Percentiles rank a stretch among this genome's conserved stretches.
These are phyloP conservation scores for Abrostola triplasia DNA, from an alignment of 2,888 invertebrate genomes.

Conservation along the genomic window DNA sequence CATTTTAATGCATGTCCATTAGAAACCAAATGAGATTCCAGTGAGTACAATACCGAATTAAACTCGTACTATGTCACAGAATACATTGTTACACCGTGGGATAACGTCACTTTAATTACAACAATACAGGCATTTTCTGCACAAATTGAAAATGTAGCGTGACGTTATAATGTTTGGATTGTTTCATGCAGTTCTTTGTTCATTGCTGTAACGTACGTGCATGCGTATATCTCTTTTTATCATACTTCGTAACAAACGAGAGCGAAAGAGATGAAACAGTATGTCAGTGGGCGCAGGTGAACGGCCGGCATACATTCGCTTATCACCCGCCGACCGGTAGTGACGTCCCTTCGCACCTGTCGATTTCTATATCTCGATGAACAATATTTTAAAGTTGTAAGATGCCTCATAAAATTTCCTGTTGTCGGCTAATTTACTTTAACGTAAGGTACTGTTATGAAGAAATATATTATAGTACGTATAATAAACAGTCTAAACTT, in stretches of 20 bases:
- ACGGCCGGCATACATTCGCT: constrained; percentile 86
- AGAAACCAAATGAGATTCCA: constrained; percentile 44
- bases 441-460: constrained; percentile 21
- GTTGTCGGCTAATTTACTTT: constrained; percentile 37
- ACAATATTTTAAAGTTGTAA: constrained; percentile 42
- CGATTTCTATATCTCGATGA: constrained; percentile 65
- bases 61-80: constrained; percentile 51
- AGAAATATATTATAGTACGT: constrained; percentile 11
- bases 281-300: constrained; percentile 85
- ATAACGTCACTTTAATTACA: constrained; percentile 69
- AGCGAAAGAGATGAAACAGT: constrained; percentile 72
- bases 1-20: constrained; percentile 48
- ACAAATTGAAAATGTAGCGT: constrained; percentile 75
- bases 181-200: constrained; percentile 68
- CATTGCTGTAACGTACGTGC: constrained; percentile 49
- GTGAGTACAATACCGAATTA: constrained; percentile 54
- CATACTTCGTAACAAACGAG: constrained; percentile 45
- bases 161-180: constrained; percentile 71
- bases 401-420: constrained; percentile 48
- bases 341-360: constrained; percentile 79
- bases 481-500: constrained; percentile 17
- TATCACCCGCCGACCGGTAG: constrained; percentile 82
- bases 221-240: constrained; percentile 60
- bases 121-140: constrained; percentile 71
- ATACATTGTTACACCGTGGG: constrained; percentile 58